Evolutionary conservation across 2,113 vertebrate genomes (phyloP), one percentile per base, ranked within the genome.

Genomic region (Spermophilus dauricus): DNA sequence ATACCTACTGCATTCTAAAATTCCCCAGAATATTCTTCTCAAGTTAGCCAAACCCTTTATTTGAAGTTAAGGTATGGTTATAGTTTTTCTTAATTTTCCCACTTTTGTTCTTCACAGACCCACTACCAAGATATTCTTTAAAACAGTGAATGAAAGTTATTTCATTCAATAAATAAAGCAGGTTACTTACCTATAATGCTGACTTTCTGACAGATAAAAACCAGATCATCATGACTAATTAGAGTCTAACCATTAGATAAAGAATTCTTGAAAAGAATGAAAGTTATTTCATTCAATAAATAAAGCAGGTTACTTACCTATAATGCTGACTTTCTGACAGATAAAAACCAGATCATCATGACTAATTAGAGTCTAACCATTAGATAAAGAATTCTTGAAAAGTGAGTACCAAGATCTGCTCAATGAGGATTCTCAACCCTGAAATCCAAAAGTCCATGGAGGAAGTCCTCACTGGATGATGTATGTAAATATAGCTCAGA

Each of bases 181-280:
- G 16, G 11, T 83, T 97, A 98, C 86, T 97, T 93, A 97, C 86
- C 97, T 69, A 93, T 48, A 69, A 82, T 73, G 17, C 34, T 95
- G 88, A 65, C 73, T 96, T 24, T 97, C 37, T 93, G 65, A 95
- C 48, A 94, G 37, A 70, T 82, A 94, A 94, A 96, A 94, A 90
- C 1, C 45, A 96, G n/a, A 67, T 80, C 75, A 93, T 86, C 77
- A 65, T 45, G 45, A 75, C 53, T 70, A 92, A 73, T 53, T 80
- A 92, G 4, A 87, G 73, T 34, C 88, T n/a, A 84, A 94, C 86
- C 76, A 70, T 24, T 24, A 37, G 30, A 26, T 90, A 87, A 85
- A 67, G 24, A 88, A 48, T 76, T 94, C 26, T 84, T 96, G 28
- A 75, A 80, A 92, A 88, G 34, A n/a, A 87, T 22, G 39, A 72